A percentile compares a stretch with the other conserved stretches of the same genome.
These are phyloP conservation scores for Troides helena DNA, from an alignment of 2,888 invertebrate species.

Conservation along the genomic window DNA sequence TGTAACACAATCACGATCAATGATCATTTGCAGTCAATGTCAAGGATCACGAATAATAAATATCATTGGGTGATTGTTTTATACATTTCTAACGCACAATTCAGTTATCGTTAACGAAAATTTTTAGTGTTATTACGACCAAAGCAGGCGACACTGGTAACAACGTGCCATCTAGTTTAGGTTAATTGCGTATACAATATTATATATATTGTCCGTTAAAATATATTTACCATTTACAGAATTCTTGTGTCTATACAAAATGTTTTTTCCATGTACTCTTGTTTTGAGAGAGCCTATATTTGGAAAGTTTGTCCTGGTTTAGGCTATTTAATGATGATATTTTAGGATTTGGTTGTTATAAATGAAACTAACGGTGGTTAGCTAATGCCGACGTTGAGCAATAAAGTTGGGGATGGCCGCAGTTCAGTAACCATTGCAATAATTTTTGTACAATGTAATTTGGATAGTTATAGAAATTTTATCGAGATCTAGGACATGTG, in stretches of 20 bases:
- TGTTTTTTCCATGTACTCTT: slow-evolving; percentile 80
- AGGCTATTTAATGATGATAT: slow-evolving; percentile 49
- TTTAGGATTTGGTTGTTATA: slow-evolving; percentile 46
- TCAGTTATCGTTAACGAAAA: slow-evolving; percentile 61
- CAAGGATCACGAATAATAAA: slow-evolving; percentile 10
- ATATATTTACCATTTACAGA: slow-evolving; percentile 82
- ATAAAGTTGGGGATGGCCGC: slow-evolving; percentile 26
- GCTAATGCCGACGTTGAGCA: slow-evolving; percentile 30
- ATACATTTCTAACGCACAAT: slow-evolving; percentile 74
- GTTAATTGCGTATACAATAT: slow-evolving; percentile 81
- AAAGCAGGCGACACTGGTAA: slow-evolving; percentile 77
- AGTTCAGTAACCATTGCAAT: slow-evolving; percentile 55
- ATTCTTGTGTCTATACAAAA: slow-evolving; percentile 81
- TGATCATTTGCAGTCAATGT: slow-evolving; percentile 4
- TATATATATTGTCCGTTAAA: slow-evolving; percentile 80
- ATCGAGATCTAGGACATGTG: slow-evolving; percentile 56
- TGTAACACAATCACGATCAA: slow-evolving; percentile 21
- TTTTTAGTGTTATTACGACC: slow-evolving; percentile 64
- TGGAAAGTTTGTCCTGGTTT: slow-evolving; percentile 62
- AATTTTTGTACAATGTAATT: slow-evolving; percentile 65
- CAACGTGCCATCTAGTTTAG: slow-evolving; percentile 82
- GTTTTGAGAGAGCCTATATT: slow-evolving; percentile 81
- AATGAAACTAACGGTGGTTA: slow-evolving; percentile 37
- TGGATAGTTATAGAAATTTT: slow-evolving; percentile 52
- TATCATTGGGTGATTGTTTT: slow-evolving; percentile 48